Conservation (phyloP, 2,797 vertebrate genomes). For the Peromyscus nudipes region DNA sequence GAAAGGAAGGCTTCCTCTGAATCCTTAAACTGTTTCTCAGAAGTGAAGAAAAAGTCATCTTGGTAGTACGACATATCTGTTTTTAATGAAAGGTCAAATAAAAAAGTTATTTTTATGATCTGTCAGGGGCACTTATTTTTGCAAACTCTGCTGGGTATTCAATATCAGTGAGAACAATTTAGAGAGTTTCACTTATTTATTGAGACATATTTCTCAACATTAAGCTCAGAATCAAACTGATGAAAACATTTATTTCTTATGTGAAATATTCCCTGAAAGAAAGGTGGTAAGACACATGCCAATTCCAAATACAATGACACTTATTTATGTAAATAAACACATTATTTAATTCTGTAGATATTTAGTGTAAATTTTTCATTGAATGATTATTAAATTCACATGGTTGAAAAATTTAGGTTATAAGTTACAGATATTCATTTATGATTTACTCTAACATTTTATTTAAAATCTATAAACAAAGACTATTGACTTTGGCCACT, state of each 20-base stretch:
- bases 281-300: not conserved
- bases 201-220: constrained; percentile 49
- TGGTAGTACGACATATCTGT: not conserved
- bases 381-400: constrained; percentile 41
- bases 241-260: not conserved
- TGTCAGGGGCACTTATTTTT: not conserved
- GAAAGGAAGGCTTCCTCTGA: not conserved
- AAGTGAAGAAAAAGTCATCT: constrained; percentile 1
- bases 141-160: not conserved
- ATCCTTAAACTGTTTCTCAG: not conserved
- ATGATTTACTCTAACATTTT: constrained; percentile 26
- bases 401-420: not conserved
- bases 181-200: not conserved
- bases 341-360: constrained; percentile 6
- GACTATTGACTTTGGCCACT: constrained; percentile 55
- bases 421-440: not conserved
- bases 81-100: constrained; percentile 21
- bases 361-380: not conserved
- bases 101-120: not conserved
- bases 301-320: constrained; percentile 1
- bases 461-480: constrained; percentile 46
- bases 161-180: not conserved
- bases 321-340: not conserved
- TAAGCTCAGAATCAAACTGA: not conserved
- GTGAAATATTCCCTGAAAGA: not conserved